A percentile compares a stretch with the other conserved stretches of the same genome.
These are phyloP conservation scores for Volucella inanis DNA, from an alignment of 2,888 invertebrate species.

Conservation along the genomic window DNA sequence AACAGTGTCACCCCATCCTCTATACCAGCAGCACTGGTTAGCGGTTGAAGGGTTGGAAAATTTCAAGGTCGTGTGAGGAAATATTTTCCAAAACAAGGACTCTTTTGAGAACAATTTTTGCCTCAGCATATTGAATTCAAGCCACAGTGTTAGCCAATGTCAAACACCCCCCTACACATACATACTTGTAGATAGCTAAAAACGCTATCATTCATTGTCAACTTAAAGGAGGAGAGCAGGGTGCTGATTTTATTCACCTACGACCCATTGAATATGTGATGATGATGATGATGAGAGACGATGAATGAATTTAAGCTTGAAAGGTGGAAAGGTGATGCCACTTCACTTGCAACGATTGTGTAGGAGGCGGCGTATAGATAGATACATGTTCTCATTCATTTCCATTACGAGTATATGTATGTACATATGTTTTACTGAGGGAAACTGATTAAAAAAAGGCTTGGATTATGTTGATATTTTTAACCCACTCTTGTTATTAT, in stretches of 20 bases:
- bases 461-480: constrained; percentile 8
- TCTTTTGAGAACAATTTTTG: constrained; percentile 31
- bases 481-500: constrained; percentile 1
- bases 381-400: no score
- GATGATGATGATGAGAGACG: constrained; percentile 9
- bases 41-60: not conserved
- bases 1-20: no score
- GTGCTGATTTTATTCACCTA: not conserved
- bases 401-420: no score
- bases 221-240: no score
- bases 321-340: constrained; percentile 38
- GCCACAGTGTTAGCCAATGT: constrained; percentile 11
- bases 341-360: not conserved
- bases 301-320: constrained; percentile 52
- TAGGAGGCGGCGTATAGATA: no score
- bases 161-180: constrained; percentile 30
- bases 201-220: not conserved
- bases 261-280: not conserved
- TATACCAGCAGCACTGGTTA: not conserved
- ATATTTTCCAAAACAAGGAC: constrained; percentile 64
- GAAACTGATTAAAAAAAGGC: not conserved
- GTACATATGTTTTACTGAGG: not conserved
- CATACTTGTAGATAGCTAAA: not conserved
- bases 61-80: constrained; percentile 60
- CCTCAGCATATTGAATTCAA: not conserved